Evolutionary conservation across 1,140 invertebrate genomes (phyloP).

Genomic region (Agrypnia vestita): DNA sequence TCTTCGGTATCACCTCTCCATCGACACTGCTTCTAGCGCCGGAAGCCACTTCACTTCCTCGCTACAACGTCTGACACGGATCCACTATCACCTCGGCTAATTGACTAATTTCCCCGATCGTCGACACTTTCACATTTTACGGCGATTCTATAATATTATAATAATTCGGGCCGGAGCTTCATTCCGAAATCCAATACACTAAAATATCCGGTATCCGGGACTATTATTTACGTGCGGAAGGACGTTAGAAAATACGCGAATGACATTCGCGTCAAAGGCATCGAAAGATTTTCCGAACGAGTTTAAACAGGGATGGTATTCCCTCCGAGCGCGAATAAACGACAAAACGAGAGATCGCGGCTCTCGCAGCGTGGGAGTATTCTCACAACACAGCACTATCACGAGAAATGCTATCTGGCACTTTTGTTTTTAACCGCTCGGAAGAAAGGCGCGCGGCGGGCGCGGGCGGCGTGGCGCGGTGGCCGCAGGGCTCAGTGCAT

Average conservation of each 20-base stretch:
- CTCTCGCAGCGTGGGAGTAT: not conserved
- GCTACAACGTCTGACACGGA: constrained; percentile 14
- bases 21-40: constrained; percentile 3
- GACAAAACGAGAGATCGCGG: not conserved
- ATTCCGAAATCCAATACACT: not conserved
- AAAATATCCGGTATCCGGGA: not conserved
- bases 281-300: no score
- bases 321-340: no score
- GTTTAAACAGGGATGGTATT: no score
- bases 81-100: constrained; percentile 26
- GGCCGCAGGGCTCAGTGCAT: not conserved
- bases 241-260: not conserved
- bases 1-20: constrained; percentile 36
- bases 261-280: not conserved
- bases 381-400: constrained; percentile 31
- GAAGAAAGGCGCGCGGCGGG: not conserved
- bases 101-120: constrained; percentile 19
- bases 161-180: not conserved
- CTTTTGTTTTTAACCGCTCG: not conserved
- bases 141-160: not conserved
- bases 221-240: no score
- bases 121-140: constrained; percentile 31
- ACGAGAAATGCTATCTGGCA: not conserved
- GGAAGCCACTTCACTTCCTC: not conserved
- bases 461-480: not conserved